Evolutionary conservation across 2,888 invertebrate species (phyloP).

Genomic region (Bedellia somnulentella): DNA sequence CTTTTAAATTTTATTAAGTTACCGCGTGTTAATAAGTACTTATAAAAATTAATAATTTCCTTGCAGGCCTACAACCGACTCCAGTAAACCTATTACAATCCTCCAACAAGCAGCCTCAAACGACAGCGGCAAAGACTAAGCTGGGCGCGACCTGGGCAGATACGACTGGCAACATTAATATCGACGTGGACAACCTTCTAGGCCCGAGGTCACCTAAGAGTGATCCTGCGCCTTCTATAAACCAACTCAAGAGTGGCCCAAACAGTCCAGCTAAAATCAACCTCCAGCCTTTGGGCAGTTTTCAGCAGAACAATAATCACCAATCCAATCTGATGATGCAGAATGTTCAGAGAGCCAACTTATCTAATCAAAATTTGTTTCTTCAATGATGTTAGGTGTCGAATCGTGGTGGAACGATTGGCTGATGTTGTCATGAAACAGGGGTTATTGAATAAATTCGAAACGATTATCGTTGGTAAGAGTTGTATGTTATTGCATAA

Average conservation of each 20-base stretch:
- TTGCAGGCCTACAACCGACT: conserved; percentile 37
- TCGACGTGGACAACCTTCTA: conserved; percentile 5
- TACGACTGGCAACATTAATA: neutral
- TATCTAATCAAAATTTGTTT: conserved; percentile 29
- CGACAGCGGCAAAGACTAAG: conserved; percentile 10
- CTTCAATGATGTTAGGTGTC: conserved; percentile 55
- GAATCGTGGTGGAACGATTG: conserved; percentile 38
- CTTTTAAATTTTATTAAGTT: too few relatives aligned
- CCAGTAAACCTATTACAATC: conserved; percentile 53
- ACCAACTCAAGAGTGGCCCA: conserved; percentile 79
- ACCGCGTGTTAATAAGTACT: too few relatives aligned
- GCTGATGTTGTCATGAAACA: conserved; percentile 16
- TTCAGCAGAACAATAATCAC: conserved; percentile 15
- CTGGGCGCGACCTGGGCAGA: neutral
- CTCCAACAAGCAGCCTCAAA: too few relatives aligned
- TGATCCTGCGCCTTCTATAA: conserved; percentile 80
- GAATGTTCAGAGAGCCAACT: conserved; percentile 3
- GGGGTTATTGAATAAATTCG: too few relatives aligned
- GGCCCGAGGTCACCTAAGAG: conserved; percentile 54
- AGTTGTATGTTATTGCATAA: conserved; percentile 8
- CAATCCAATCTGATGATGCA: too few relatives aligned
- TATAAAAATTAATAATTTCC: too few relatives aligned
- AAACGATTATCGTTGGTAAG: conserved; percentile 5
- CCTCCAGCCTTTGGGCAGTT: conserved; percentile 10
- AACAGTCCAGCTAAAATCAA: conserved; percentile 60